A percentile compares a stretch with the other conserved stretches of the same genome.
phyloP scores from a whole-genome alignment of 2,113 vertebrate species.

The Carassius gibelio region DNA sequence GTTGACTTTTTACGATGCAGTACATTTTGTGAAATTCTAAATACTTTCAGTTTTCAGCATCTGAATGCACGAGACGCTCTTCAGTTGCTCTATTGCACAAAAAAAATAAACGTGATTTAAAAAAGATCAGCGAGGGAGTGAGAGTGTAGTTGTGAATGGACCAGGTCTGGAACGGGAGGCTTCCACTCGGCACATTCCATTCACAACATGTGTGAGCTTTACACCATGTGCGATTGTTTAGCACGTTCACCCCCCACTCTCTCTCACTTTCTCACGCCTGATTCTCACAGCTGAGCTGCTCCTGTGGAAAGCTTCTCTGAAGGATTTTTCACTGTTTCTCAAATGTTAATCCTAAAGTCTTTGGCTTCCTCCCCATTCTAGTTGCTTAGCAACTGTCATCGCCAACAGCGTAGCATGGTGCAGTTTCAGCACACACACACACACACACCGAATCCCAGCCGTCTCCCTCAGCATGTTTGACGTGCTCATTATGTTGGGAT shows the following conservation, averaged over 20 bases:
- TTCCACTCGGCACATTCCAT: constrained; percentile 13
- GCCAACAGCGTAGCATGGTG: constrained; percentile 62
- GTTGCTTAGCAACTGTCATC: constrained; percentile 78
- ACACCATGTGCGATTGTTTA: constrained; percentile 19
- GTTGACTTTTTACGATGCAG: neutral
- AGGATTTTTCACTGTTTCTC: constrained; percentile 59
- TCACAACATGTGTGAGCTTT: constrained; percentile 7
- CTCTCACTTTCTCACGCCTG: constrained; percentile 25
- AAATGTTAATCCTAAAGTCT: constrained; percentile 71
- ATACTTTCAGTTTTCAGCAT: neutral
- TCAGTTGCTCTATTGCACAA: neutral
- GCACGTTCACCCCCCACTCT: neutral
- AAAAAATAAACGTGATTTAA: neutral
- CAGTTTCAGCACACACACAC: constrained; percentile 23
- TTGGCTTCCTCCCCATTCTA: constrained; percentile 64
- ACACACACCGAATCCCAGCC: neutral
- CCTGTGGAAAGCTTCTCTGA: constrained; percentile 2
- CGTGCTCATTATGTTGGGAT: constrained; percentile 13
- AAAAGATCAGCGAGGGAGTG: neutral
- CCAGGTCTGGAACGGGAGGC: neutral
- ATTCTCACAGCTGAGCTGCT: constrained; percentile 1
- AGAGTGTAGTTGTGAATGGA: constrained; percentile 15
- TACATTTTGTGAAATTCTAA: neutral
- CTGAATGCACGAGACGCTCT: neutral
- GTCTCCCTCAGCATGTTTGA: constrained; percentile 16